Evolutionary conservation across 1,140 invertebrate species (phyloP), one percentile per base, ranked within the genome.

Genomic region (Protaetia brevitarsis): DNA sequence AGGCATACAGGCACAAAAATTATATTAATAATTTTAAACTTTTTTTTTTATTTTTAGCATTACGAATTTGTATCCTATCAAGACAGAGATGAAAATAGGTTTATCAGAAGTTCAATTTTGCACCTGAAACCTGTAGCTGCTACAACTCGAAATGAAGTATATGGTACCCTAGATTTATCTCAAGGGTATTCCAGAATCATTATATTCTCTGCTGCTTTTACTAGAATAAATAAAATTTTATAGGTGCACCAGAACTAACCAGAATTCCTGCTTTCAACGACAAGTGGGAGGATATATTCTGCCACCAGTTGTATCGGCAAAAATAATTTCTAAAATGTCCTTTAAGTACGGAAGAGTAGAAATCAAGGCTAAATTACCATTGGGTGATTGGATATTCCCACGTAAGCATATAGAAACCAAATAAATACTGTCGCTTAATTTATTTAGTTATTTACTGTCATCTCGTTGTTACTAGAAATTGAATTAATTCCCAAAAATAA

Each of bases 31-130:
- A 8, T 34, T 11, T 34, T 34, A 34, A 34, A 16, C 21, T 8
- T 3, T 51, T 8, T 51, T 11, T 51, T 23, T 51, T 21, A 23
- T 27, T 68, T 72, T 61, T 28, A 76, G 75, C 68, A 75, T 62
- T 70, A 65, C 26, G 69, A 73, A 64, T 76, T 76, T 56, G 71
- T 69, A 51, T 73, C 69, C 1, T 76, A 73, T 58, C 70, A 72
- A 69, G 67, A 67, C n/a, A 31, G 57, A 19, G 10, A 65, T n/a
- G 30, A 66, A 1, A 59, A 60, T 23, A 10, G 13, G 7, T 71
- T 71, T 36, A 57, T 62, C 26, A 63, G 27, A 68, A 64, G 45
- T 60, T 57, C 28, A 19, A 61, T 19, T 29, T 45, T 66, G 31
- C 56, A 45, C 23, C 8, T 66, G 5, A 60, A 61, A 66, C 58